phyloP scores from a whole-genome alignment of 2,113 vertebrate genomes.

The Lichenostomus cassidix region DNA sequence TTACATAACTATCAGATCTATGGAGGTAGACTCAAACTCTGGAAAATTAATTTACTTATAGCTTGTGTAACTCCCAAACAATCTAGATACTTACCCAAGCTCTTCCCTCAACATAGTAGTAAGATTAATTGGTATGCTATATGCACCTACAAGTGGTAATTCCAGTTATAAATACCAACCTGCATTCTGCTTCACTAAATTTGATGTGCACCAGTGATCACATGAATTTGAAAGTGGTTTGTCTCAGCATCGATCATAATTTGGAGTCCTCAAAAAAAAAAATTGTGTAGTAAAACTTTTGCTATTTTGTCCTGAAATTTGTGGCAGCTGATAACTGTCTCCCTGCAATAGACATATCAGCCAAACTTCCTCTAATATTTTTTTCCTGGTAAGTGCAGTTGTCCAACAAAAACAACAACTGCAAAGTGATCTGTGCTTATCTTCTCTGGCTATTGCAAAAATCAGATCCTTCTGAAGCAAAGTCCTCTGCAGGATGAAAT shows the following conservation, averaged over 20 bases:
- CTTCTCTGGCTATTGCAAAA: not conserved
- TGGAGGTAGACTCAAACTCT: not conserved
- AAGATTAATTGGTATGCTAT: not conserved
- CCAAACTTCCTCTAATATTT: not conserved
- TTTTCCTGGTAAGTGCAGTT: not conserved
- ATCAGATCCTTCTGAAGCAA: not conserved
- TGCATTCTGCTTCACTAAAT: not conserved
- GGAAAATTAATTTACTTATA: not conserved
- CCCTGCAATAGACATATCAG: not conserved
- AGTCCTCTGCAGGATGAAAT: conserved; percentile 25
- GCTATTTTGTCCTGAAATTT: not conserved
- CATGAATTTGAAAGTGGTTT: not conserved
- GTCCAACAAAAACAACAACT: not conserved
- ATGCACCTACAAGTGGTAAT: not conserved
- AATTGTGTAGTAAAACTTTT: not conserved
- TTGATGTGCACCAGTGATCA: not conserved
- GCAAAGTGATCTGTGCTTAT: not conserved
- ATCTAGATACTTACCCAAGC: not conserved
- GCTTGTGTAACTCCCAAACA: not conserved
- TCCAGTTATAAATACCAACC: not conserved
- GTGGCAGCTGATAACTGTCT: not conserved
- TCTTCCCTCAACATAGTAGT: not conserved
- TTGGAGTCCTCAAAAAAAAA: not conserved
- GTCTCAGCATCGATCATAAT: not conserved
- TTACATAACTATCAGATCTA: not conserved